Evolutionary conservation across 1,140 invertebrate species (phyloP).

Genomic region (Papilio dardanus): DNA sequence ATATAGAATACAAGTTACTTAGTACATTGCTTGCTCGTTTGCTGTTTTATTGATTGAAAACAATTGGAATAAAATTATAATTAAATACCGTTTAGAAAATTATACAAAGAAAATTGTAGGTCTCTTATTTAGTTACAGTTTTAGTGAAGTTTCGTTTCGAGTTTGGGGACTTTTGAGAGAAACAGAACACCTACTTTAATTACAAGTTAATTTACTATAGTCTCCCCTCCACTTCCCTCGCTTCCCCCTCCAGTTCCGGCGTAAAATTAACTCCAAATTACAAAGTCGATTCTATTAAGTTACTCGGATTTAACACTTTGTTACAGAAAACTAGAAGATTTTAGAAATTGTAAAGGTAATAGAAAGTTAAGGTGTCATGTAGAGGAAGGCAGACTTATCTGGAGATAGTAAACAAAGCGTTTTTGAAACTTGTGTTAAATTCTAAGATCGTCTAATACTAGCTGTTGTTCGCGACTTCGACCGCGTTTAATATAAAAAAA

Average conservation of each 20-base stretch:
- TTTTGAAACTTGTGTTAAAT: too few relatives aligned
- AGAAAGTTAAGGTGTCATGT: neutral
- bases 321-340: neutral
- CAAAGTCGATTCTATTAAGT: slow-evolving; percentile 22
- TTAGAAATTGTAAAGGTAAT: neutral
- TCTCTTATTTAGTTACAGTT: slow-evolving; percentile 22
- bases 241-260: too few relatives aligned
- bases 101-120: slow-evolving; percentile 16
- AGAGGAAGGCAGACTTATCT: too few relatives aligned
- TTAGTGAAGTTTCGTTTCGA: slow-evolving; percentile 15
- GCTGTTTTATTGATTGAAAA: too few relatives aligned
- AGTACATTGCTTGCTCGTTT: too few relatives aligned
- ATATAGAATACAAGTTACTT: too few relatives aligned
- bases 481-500: too few relatives aligned
- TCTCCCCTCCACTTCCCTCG: neutral
- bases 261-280: slow-evolving; percentile 6
- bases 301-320: neutral
- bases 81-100: neutral
- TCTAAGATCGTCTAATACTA: too few relatives aligned
- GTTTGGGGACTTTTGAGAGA: neutral
- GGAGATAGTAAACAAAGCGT: too few relatives aligned
- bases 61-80: neutral
- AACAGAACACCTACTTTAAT: slow-evolving; percentile 30
- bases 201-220: slow-evolving; percentile 32
- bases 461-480: too few relatives aligned